phyloP scores from a whole-genome alignment of 2,797 vertebrate genomes.

The Emydoidea blandingii region DNA sequence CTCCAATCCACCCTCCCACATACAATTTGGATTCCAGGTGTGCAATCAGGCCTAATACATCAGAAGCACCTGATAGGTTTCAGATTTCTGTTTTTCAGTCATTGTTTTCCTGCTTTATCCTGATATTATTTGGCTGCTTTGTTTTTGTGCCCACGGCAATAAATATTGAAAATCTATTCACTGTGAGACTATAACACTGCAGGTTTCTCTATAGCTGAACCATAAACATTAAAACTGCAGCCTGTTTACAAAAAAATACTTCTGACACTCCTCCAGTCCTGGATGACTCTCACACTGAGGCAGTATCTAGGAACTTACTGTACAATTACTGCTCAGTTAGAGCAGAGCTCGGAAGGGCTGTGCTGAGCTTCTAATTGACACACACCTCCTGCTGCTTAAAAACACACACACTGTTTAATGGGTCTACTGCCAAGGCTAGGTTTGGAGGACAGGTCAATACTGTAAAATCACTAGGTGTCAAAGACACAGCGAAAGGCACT shows the following conservation, averaged over 20 bases:
- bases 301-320: not conserved
- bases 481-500: not conserved
- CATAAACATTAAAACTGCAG: not conserved
- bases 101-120: not conserved
- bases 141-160: not conserved
- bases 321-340: not conserved
- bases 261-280: not conserved
- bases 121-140: not conserved
- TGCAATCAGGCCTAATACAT: not conserved
- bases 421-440: not conserved
- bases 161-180: not conserved
- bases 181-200: not conserved
- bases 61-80: not conserved
- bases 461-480: slow-evolving; percentile 40
- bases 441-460: slow-evolving; percentile 27
- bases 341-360: not conserved
- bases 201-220: not conserved
- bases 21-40: not conserved
- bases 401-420: not conserved
- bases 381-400: not conserved
- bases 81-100: not conserved
- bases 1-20: not conserved
- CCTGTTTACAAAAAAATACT: not conserved
- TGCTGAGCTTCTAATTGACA: not conserved
- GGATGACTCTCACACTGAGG: not conserved